Conservation (phyloP, 2,797 vertebrate species). For the Iguana delicatissima region DNA sequence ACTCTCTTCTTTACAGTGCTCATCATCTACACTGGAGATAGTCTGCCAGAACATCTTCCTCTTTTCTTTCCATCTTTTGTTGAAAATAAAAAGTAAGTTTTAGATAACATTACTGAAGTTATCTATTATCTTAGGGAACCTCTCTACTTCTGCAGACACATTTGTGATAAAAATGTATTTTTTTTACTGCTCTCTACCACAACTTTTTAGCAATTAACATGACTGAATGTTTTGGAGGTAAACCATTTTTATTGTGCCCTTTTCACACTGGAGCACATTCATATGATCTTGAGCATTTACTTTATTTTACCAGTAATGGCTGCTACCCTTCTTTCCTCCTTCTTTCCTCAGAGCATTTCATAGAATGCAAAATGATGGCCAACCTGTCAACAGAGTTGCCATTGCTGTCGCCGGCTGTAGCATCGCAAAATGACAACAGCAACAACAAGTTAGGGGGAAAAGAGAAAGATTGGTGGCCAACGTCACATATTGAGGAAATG, state of each 20-base stretch:
- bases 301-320: background rate
- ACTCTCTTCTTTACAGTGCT: background rate
- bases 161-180: background rate
- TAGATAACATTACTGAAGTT: background rate
- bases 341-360: background rate
- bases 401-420: no score
- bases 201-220: background rate
- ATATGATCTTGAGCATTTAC: no score
- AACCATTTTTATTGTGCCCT: background rate
- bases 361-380: no score
- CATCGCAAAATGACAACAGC: no score
- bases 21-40: background rate
- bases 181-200: background rate
- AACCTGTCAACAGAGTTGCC: background rate
- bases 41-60: background rate
- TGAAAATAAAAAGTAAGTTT: background rate
- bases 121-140: background rate
- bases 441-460: no score
- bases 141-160: background rate
- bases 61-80: conserved; percentile 1
- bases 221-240: background rate
- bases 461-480: background rate
- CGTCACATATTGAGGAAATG: background rate
- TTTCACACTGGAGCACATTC: background rate
- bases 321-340: background rate